Conservation (phyloP, 2,113 vertebrate species). For the Urocitellus parryii region DNA sequence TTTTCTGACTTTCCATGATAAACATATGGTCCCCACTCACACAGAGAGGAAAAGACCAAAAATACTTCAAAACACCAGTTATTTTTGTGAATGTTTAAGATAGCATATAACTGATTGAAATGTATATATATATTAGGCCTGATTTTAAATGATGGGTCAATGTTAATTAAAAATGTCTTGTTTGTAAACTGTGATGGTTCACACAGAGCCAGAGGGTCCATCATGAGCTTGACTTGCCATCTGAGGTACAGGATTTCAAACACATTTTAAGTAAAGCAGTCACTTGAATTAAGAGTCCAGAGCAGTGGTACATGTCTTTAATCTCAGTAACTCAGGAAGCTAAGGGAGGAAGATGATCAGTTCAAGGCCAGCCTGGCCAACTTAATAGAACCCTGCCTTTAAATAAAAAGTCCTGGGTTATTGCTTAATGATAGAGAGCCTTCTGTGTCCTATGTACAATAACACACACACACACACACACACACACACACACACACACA, state of each 20-base stretch:
- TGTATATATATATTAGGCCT: conserved; percentile 15
- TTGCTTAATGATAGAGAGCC: no score
- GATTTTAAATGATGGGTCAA: conserved; percentile 74
- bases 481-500: no score
- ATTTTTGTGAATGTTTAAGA: conserved; percentile 60
- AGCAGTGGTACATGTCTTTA: no score
- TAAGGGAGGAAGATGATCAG: no score
- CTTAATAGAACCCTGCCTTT: no score
- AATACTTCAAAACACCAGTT: not conserved
- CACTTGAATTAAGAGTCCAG: conserved; percentile 57
- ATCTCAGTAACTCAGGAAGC: no score
- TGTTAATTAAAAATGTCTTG: conserved; percentile 67
- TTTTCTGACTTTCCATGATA: conserved; percentile 80
- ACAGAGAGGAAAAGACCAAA: conserved; percentile 49
- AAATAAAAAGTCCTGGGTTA: no score
- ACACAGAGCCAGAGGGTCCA: conserved; percentile 49
- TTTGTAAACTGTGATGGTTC: conserved; percentile 17
- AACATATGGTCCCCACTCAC: conserved; percentile 82
- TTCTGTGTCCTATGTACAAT: no score
- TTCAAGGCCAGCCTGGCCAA: no score
- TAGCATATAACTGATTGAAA: conserved; percentile 69
- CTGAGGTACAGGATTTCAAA: conserved; percentile 60
- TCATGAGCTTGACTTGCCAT: conserved; percentile 65
- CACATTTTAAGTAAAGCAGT: conserved; percentile 56
- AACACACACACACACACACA: no score